Base-by-base conservation (phyloP, 2,888 invertebrate species). In the Andrena praecox region DNA sequence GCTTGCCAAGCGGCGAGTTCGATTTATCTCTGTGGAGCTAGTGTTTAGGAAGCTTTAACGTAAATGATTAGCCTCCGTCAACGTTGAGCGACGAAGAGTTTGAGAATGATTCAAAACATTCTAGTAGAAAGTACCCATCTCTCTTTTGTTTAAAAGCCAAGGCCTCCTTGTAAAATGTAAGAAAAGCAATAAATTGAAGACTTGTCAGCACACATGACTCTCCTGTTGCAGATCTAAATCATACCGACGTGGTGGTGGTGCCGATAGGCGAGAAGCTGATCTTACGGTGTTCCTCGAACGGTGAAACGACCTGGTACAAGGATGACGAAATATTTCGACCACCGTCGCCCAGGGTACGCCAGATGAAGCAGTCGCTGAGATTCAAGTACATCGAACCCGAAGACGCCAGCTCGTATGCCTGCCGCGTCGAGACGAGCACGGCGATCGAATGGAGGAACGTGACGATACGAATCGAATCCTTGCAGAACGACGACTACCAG, bases 391-490 rank as follows among this genome's bases (percentile, higher is more conserved):
- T 91, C 42, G 81, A 89, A 35, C 60, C 83, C n/a, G 87, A 86
- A n/a, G 94, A 94, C 81, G 85, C 90, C 12, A 93, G 92, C 5
- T 77, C 73, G 29, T 94, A 94, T 83, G 88, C 87, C 16, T 94
- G 94, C 69, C 85, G 85, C 10, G 69, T 92, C 62, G 84, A 90
- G 5, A 82, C 82, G 69, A 35, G 66, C 77, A 59, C 35, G 2
- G 66, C 67, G 4, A 33, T 86, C 52, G 91, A 92, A 75, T 93
- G 93, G 93, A 89, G 91, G 29, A 92, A 91, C 77, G 88, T 92
- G 35, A 90, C 89, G 24, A 73, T 94, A 24, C 81, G 82, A 50
- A 91, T 93, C 35, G 92, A 91, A 48, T 75, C 86, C 4, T 75
- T 89, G 33, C 90, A 91, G 70, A 90, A 91, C 85, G 91, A 91